Evolutionary conservation across 2,888 invertebrate genomes (phyloP).

Genomic region (Pyrocoelia pectoralis): DNA sequence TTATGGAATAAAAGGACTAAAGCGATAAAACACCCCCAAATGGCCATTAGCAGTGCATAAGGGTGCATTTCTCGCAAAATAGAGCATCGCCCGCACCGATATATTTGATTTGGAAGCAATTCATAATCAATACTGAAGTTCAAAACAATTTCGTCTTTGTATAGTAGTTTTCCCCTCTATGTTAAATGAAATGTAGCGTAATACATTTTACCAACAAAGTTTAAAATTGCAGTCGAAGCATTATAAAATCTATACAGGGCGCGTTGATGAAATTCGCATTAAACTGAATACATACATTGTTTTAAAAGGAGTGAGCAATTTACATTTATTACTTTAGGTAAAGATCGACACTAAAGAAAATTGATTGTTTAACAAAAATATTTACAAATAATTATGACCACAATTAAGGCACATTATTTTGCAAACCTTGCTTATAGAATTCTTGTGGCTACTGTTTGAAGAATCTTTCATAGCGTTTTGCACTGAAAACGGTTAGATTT

Average conservation of each 20-base stretch:
- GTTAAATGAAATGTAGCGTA: neutral
- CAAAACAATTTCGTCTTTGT: neutral
- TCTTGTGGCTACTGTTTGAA: too few relatives aligned
- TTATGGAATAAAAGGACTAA: constrained; percentile 16
- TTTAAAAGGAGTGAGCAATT: too few relatives aligned
- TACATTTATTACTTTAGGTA: too few relatives aligned
- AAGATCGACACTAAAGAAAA: too few relatives aligned
- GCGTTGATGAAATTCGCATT: too few relatives aligned
- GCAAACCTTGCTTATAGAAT: too few relatives aligned
- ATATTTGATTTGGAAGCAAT: constrained; percentile 14
- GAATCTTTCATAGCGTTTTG: too few relatives aligned
- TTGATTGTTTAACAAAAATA: too few relatives aligned
- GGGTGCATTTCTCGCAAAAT: constrained; percentile 16
- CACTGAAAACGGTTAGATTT: too few relatives aligned
- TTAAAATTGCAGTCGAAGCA: neutral
- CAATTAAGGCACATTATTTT: too few relatives aligned
- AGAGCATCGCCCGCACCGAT: constrained; percentile 4
- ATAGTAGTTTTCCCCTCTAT: neutral
- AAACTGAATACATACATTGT: too few relatives aligned
- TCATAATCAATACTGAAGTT: constrained; percentile 11
- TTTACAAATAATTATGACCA: too few relatives aligned
- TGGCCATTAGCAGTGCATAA: constrained; percentile 8
- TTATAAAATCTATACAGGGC: neutral
- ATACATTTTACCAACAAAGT: neutral
- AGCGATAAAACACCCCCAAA: constrained; percentile 17